Conservation (phyloP, 1,140 invertebrate species). For the Meloidogyne floridensis region DNA sequence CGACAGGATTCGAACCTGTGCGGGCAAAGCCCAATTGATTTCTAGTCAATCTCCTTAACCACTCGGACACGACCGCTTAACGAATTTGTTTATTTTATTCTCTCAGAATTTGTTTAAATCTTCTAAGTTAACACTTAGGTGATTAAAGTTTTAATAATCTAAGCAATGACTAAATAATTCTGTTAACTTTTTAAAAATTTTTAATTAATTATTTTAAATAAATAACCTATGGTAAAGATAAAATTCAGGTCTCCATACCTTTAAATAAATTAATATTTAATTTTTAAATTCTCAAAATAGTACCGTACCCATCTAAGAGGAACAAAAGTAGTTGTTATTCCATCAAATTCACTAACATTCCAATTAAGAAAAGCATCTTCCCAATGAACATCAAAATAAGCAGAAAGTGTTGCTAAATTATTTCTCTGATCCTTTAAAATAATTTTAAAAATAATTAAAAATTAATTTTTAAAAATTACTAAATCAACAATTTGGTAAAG, state of each 20-base stretch:
- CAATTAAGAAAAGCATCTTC: constrained; percentile 58
- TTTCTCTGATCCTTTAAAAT: constrained; percentile 59
- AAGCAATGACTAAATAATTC: too few relatives aligned
- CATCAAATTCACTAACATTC: constrained; percentile 58
- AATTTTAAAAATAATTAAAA: not conserved
- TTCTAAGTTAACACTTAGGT: too few relatives aligned
- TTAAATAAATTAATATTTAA: not conserved
- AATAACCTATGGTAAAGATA: constrained; percentile 55
- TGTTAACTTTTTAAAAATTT: too few relatives aligned
- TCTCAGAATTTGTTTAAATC: too few relatives aligned
- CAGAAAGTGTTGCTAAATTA: constrained; percentile 62
- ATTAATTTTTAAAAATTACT: constrained; percentile 33
- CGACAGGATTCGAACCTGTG: too few relatives aligned
- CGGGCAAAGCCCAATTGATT: too few relatives aligned
- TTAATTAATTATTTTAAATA: not conserved
- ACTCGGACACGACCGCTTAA: too few relatives aligned
- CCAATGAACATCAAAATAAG: constrained; percentile 65
- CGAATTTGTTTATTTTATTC: too few relatives aligned
- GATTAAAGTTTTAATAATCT: too few relatives aligned
- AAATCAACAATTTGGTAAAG: constrained; percentile 64
- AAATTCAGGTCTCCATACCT: constrained; percentile 62
- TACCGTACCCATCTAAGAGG: constrained; percentile 50
- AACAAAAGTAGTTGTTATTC: constrained; percentile 57
- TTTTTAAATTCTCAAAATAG: not conserved
- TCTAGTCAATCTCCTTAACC: too few relatives aligned